Base-by-base conservation (phyloP, 2,113 vertebrate species). In the Indicator indicator region DNA sequence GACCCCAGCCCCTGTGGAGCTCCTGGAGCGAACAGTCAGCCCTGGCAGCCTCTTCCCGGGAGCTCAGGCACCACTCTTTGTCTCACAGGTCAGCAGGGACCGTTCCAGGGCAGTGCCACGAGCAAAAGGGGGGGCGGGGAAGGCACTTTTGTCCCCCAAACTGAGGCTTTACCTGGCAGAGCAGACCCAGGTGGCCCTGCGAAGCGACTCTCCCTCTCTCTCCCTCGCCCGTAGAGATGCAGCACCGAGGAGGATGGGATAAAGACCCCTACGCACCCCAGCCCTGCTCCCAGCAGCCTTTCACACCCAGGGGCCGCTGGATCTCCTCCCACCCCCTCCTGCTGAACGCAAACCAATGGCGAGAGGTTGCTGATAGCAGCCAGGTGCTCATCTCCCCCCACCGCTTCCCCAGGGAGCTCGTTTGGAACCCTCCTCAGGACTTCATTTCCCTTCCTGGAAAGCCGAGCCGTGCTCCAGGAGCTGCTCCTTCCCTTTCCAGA, bases 221-320 rank as follows among this genome's bases (percentile, higher is more conserved):
- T 77, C 44, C 36, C 36, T 85, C 10, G 0, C 27, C 50, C 12
- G 4, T 17, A 9, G 54, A 44, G 32, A 10, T 3, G 3, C 27
- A 63, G 68, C 33, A 11, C 16, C 9, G 2, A 23, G 60, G 23
- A 30, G 21, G 1, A 1, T 3, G 0, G 2, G 21, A 11, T 0
- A 1, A 20, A 52, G 30, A 14, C 16, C 42, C 32, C 24, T 1
- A 18, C 11, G 9, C 6, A 30, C n/a, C 48, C 27, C 58, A 18
- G n/a, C 48, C 18, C 27, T 30, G 55, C 30, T 1, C 54, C 54
- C 54, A 16, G 27, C 54, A 55, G 65, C 58, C 23, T 24, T 33
- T 23, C n/a, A 1, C 6, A 50, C 48, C 38, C 20, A 1, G 28
- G 40, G 11, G 30, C 48, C 26, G 40, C 28, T 3, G 2, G 7